Percentiles rank a stretch among this genome's conserved stretches.
Evolutionary conservation across 1,140 invertebrate species (phyloP).

Genomic region (Brachionus rubens): DNA sequence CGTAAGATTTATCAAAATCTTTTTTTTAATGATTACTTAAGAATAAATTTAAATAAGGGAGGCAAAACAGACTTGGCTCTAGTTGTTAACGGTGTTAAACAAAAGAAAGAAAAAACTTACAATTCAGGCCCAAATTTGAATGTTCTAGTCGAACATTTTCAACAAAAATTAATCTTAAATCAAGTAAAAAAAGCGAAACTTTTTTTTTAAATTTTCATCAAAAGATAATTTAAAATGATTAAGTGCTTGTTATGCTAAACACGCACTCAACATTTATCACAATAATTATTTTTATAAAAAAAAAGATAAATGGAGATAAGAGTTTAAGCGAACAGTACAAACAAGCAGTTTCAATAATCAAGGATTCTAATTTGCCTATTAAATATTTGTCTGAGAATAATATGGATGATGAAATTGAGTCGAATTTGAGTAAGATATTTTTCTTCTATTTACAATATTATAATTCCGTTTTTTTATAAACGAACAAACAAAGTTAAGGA

Average conservation of each 20-base stretch:
- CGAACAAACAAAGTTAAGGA: too few relatives aligned
- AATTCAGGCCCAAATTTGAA: neutral
- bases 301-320: conserved; percentile 33
- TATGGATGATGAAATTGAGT: neutral
- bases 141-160: conserved; percentile 1
- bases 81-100: neutral
- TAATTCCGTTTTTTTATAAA: too few relatives aligned
- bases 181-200: conserved; percentile 8
- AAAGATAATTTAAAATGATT: too few relatives aligned
- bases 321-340: neutral
- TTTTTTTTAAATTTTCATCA: too few relatives aligned
- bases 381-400: neutral
- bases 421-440: conserved; percentile 28
- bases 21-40: neutral
- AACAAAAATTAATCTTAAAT: neutral
- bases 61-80: conserved; percentile 4
- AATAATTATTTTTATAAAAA: neutral
- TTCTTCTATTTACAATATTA: neutral
- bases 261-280: neutral
- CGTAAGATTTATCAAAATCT: neutral
- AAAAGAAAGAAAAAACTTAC: neutral
- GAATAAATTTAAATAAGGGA: neutral
- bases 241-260: neutral
- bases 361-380: neutral
- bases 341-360: neutral